Conservation (phyloP, 2,888 invertebrate genomes). For the Leptopterna dolabrata region DNA sequence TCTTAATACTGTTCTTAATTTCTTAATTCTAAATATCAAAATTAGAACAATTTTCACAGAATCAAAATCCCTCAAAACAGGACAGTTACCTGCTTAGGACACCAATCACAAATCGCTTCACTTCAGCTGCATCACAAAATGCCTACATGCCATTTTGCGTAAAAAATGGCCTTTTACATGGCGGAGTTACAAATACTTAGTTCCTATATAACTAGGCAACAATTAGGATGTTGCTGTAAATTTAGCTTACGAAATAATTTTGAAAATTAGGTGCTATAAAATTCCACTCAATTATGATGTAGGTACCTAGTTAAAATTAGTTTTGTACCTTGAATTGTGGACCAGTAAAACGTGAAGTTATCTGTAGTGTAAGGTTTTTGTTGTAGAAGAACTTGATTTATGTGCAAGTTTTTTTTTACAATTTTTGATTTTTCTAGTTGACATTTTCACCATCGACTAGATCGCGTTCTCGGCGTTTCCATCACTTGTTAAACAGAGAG, state of each 20-base stretch:
- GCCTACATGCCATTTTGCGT: neutral
- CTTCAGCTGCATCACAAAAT: neutral
- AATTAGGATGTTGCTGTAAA: neutral
- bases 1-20: too few relatives aligned
- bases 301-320: too few relatives aligned
- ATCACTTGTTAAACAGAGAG: constrained; percentile 47
- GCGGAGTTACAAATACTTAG: neutral
- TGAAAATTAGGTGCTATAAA: neutral
- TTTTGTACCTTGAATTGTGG: neutral
- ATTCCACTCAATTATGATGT: too few relatives aligned
- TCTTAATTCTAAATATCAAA: too few relatives aligned
- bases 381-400: neutral
- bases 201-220: neutral
- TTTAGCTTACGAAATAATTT: neutral
- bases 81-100: neutral
- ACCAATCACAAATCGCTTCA: neutral
- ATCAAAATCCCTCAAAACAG: neutral
- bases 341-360: neutral
- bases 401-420: neutral
- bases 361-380: neutral
- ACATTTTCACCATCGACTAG: constrained; percentile 8
- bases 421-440: constrained; percentile 45
- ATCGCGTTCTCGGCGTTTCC: constrained; percentile 40
- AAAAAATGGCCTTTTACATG: neutral
- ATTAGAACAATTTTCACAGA: too few relatives aligned